Base-by-base conservation (phyloP, 2,113 vertebrate genomes). In the Cyprinodon variegatus region DNA sequence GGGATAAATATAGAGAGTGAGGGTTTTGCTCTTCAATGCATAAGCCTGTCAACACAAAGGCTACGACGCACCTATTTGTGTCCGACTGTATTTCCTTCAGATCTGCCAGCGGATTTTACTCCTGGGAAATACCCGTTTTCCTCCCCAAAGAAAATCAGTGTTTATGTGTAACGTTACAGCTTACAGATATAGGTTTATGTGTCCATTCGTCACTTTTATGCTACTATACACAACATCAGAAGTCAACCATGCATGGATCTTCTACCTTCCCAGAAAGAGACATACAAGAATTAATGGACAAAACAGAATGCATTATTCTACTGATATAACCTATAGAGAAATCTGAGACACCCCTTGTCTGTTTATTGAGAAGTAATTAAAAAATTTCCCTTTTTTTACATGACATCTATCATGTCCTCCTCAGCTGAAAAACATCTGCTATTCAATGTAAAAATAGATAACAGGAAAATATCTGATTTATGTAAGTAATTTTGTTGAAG, bases 1-100 rank as follows among this genome's bases (percentile, higher is more conserved):
- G 65, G 74, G 63, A 78, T 81, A 87, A 75, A 78, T 87, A 87
- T 87, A 84, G 77, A 86, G 68, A 83, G 5, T 78, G 73, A 77
- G 74, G 74, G 68, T 84, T 86, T 77, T 84, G 65, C 72, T 85
- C 57, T 85, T 83, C 76, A 78, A 74, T 83, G 83, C 86, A 91
- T 79, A 85, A 72, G 81, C 68, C 82, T 88, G 88, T 86, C 83
- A 87, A 76, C 79, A 22, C 70, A 37, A 67, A 79, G 64, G 87
- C 78, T 74, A 76, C 46, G 48, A 10, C 60, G 20, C 37, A 76
- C 65, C n/a, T 66, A n/a, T 67, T 48, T 68, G 65, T 65, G 64
- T 41, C 15, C 61, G 15, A 13, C 11, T 43, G 39, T 43, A 65
- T 36, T 60, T 62, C 43, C 64, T 70, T 83, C 57, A 75, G 59